Percentiles rank a stretch among this genome's conserved stretches.
These are phyloP conservation scores for Glaucomys volans DNA, from an alignment of 2,113 vertebrate species.

Conservation along the genomic window DNA sequence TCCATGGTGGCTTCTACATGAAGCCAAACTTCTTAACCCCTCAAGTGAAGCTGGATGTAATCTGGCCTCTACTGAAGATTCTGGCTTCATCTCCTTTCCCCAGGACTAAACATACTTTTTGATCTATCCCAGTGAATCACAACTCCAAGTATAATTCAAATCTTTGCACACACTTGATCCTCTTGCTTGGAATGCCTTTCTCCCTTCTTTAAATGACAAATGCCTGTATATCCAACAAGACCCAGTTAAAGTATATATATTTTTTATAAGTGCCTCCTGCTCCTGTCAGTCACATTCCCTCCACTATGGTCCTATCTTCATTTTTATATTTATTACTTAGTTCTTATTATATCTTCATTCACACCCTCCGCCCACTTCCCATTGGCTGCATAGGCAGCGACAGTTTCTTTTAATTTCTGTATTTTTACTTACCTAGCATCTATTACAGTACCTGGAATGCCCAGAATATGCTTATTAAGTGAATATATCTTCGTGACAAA, in stretches of 20 bases:
- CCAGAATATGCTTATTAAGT: neutral
- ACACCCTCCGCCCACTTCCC: neutral
- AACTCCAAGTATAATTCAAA: neutral
- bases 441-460: neutral
- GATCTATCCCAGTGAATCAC: neutral
- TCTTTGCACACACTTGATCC: neutral
- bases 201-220: neutral
- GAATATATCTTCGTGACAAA: slow-evolving; percentile 26
- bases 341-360: neutral
- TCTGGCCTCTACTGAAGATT: neutral
- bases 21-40: neutral
- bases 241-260: neutral
- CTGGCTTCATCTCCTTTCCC: neutral
- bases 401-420: neutral
- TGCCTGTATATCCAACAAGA: neutral
- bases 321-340: neutral
- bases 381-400: neutral
- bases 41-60: neutral
- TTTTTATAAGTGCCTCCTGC: neutral
- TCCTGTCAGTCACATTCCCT: neutral
- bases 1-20: neutral
- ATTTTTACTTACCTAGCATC: neutral
- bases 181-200: neutral
- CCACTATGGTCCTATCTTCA: neutral
- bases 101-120: neutral